Percentiles rank a stretch among this genome's conserved stretches.
phyloP scores from a whole-genome alignment of 2,888 invertebrate genomes.

The Drosophila falleni region DNA sequence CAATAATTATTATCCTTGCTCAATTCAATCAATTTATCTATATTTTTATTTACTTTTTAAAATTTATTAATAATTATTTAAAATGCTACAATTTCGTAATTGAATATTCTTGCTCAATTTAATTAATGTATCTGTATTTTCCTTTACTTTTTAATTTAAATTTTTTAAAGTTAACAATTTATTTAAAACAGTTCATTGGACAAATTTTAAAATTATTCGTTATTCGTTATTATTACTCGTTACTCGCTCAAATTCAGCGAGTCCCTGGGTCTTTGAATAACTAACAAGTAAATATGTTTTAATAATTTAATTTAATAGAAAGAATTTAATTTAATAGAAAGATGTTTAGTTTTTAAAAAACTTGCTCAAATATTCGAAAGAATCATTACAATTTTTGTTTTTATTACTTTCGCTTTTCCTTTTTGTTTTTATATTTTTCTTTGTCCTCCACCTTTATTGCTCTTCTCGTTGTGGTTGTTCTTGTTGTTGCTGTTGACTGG shows the following conservation, averaged over 20 bases:
- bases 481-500: constrained; percentile 6
- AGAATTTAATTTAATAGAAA: too few species aligned
- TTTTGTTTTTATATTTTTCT: too few species aligned
- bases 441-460: background rate
- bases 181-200: too few species aligned
- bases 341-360: too few species aligned
- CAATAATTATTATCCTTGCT: too few species aligned
- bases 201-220: too few species aligned
- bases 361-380: background rate
- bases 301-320: too few species aligned
- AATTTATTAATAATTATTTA: too few species aligned
- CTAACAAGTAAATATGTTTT: background rate
- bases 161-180: background rate
- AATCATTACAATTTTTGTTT: background rate
- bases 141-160: background rate
- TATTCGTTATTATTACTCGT: too few species aligned
- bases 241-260: too few species aligned
- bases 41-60: too few species aligned
- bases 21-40: too few species aligned
- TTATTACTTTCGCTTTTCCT: background rate
- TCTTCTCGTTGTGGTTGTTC: constrained; percentile 1
- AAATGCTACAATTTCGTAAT: background rate
- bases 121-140: background rate
- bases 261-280: background rate
- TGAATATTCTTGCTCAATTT: background rate